Percentiles rank a stretch among this genome's conserved stretches.
Conservation (phyloP, 2,888 invertebrate genomes). For the Amphipoea lucens region DNA sequence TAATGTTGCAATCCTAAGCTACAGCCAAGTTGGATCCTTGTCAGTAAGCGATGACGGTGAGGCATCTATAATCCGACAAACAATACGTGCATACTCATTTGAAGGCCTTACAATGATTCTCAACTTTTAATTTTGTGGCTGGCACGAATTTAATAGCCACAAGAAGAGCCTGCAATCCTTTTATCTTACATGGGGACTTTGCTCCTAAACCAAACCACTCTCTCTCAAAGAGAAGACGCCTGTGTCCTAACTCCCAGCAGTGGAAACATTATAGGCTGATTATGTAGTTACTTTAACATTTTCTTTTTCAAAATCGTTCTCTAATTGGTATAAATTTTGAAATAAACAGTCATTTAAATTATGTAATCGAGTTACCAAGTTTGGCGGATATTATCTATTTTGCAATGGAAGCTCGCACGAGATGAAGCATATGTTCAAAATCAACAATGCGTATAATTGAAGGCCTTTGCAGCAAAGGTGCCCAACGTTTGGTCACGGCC, state of each 20-base stretch:
- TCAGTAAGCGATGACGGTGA: constrained; percentile 22
- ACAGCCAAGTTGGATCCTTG: constrained; percentile 31
- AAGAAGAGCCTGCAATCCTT: background rate
- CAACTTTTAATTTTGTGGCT: constrained; percentile 40
- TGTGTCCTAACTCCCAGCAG: too few species aligned
- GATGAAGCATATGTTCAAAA: constrained; percentile 31
- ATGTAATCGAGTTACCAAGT: background rate
- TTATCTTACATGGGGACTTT: background rate
- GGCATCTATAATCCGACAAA: constrained; percentile 41
- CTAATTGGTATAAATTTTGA: background rate
- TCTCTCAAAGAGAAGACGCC: too few species aligned
- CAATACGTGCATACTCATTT: constrained; percentile 46
- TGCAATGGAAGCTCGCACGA: constrained; percentile 12
- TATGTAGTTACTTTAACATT: background rate
- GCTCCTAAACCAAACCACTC: background rate
- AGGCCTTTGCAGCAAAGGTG: constrained; percentile 13
- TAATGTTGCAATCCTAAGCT: constrained; percentile 38
- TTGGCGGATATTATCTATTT: background rate
- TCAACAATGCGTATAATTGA: constrained; percentile 40
- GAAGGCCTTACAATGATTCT: constrained; percentile 41
- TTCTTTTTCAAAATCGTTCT: background rate
- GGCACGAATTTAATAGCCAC: background rate
- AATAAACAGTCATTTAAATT: too few species aligned
- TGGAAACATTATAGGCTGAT: too few species aligned
- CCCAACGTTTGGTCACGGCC: constrained; percentile 33